Conservation (phyloP, 2,888 invertebrate species). For the Physocephala rufipes region DNA sequence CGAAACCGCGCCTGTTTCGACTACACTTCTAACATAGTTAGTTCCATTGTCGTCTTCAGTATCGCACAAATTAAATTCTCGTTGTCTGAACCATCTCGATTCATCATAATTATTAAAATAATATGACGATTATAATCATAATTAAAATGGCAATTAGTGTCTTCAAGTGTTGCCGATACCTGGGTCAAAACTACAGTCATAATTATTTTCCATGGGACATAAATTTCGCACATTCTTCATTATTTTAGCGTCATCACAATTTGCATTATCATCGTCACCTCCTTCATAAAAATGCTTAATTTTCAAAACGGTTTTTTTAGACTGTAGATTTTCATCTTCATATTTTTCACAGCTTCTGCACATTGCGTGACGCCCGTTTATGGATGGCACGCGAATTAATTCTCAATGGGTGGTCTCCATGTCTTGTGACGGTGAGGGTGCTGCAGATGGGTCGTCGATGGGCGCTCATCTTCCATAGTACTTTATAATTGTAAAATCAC, state of each 20-base stretch:
- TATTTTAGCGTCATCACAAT: slow-evolving; percentile 8
- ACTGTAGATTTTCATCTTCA: slow-evolving; percentile 15
- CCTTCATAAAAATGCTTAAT: slow-evolving; percentile 16
- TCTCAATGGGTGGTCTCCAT: slow-evolving; percentile 34
- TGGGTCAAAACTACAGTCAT: no score
- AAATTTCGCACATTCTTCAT: neutral
- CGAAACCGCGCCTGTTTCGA: no score
- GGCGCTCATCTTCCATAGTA: neutral
- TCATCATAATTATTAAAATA: no score
- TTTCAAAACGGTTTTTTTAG: neutral
- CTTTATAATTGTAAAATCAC: slow-evolving; percentile 26
- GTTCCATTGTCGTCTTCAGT: no score
- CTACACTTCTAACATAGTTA: no score
- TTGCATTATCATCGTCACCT: slow-evolving; percentile 7
- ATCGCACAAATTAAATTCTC: no score
- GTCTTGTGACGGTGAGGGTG: neutral
- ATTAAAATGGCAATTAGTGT: no score
- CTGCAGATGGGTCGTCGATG: neutral
- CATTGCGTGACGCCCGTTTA: neutral
- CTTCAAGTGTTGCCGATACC: no score
- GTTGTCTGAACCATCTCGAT: no score
- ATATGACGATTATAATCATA: no score
- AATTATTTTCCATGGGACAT: no score
- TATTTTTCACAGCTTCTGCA: slow-evolving; percentile 20
- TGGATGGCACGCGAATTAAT: slow-evolving; percentile 25